A percentile compares a stretch with the other conserved stretches of the same genome.
phyloP scores from a whole-genome alignment of 2,797 vertebrate genomes.

The Bovichtus variegatus region DNA sequence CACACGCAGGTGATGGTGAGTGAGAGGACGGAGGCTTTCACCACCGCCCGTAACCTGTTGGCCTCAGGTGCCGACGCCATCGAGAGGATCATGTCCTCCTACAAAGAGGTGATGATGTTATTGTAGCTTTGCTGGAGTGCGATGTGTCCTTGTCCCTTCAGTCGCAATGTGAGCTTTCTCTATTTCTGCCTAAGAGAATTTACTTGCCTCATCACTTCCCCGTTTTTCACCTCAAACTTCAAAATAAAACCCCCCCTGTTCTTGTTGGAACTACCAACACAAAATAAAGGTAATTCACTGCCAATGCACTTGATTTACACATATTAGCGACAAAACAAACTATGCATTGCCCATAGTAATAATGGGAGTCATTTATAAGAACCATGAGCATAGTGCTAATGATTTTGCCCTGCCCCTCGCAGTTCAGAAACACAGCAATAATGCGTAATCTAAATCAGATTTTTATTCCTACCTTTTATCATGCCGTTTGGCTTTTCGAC shows the following conservation, averaged over 20 bases:
- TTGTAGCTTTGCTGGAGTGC: not conserved
- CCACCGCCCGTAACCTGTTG: slow-evolving; percentile 95
- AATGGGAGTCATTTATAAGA: not conserved
- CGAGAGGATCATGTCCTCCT: slow-evolving; percentile 99
- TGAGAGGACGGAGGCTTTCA: slow-evolving; percentile 98
- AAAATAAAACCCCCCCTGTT: not conserved
- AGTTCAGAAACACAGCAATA: not conserved
- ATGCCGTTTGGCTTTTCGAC: not conserved
- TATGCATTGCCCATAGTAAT: not conserved
- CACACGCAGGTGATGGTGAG: slow-evolving; percentile 95
- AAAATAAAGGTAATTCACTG: not conserved
- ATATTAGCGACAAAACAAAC: not conserved
- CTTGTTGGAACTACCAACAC: not conserved
- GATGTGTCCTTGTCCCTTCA: not conserved
- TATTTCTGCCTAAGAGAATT: not conserved
- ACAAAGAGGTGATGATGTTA: slow-evolving; percentile 92
- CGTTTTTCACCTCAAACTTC: not conserved
- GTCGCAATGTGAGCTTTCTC: not conserved
- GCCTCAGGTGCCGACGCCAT: slow-evolving; percentile 96
- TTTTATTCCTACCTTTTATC: not conserved
- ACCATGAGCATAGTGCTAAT: not conserved
- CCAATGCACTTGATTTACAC: not conserved
- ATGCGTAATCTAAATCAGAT: not conserved
- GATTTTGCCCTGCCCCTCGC: not conserved
- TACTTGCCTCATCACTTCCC: not conserved